These are phyloP conservation scores for Nasalis larvatus DNA, from an alignment of 2,113 vertebrate genomes.

Conservation along the genomic window DNA sequence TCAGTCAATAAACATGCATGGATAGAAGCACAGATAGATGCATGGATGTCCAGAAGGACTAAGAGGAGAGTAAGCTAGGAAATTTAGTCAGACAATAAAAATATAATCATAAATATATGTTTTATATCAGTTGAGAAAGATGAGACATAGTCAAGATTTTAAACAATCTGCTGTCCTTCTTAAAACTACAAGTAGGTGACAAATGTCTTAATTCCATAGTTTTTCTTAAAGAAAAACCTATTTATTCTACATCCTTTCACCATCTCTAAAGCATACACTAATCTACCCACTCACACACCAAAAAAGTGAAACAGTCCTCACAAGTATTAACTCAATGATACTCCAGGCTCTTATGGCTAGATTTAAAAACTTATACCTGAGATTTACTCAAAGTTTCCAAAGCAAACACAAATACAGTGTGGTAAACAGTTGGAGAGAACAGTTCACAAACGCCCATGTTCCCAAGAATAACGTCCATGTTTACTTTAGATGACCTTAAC, in stretches of 20 bases:
- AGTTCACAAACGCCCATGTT: not conserved
- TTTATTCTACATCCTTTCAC: not conserved
- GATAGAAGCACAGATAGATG: not conserved
- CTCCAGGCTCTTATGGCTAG: not conserved
- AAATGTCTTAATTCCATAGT: not conserved
- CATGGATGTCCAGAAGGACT: not conserved
- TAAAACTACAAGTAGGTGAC: not conserved
- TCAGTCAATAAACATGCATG: not conserved
- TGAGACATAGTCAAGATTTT: not conserved
- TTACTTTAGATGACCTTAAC: not conserved
- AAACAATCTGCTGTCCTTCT: not conserved
- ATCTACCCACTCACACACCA: not conserved
- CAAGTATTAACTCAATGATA: not conserved
- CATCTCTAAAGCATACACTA: not conserved
- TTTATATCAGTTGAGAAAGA: constrained; percentile 1
- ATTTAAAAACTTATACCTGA: not conserved
- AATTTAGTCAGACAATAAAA: not conserved
- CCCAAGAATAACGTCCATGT: not conserved
- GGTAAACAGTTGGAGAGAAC: not conserved
- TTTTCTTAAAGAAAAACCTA: not conserved
- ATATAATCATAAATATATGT: not conserved
- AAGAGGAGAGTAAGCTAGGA: not conserved
- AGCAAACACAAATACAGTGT: not conserved
- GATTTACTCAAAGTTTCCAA: not conserved
- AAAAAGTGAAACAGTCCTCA: not conserved